phyloP scores from a whole-genome alignment of 2,113 vertebrate genomes.

The Protomyctophum bolini region DNA sequence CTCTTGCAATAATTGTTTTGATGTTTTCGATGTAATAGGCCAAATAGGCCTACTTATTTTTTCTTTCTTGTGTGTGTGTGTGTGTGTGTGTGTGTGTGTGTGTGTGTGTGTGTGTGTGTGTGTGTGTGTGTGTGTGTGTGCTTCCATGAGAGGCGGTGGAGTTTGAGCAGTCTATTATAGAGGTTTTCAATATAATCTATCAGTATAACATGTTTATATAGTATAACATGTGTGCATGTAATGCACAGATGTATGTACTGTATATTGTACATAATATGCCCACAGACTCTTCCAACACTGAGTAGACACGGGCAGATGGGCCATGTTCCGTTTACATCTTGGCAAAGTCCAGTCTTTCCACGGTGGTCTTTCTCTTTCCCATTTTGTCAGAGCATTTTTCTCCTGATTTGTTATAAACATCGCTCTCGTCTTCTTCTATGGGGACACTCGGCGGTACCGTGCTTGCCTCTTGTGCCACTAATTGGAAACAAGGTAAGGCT shows the following conservation, averaged over 20 bases:
- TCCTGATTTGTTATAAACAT: slow-evolving; percentile 47
- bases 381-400: slow-evolving; percentile 55
- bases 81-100: no score
- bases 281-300: slow-evolving; percentile 55
- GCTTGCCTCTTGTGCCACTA: slow-evolving; percentile 30
- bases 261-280: slow-evolving; percentile 9
- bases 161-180: no score
- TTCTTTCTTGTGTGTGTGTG: no score
- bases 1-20: no score
- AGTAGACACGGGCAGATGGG: slow-evolving; percentile 66
- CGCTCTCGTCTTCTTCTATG: slow-evolving; percentile 41
- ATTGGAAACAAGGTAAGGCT: slow-evolving; percentile 48
- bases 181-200: no score
- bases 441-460: slow-evolving; percentile 22
- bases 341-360: slow-evolving; percentile 58
- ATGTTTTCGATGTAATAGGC: no score
- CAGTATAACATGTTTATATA: no score
- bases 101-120: no score
- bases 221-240: not conserved
- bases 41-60: no score
- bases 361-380: slow-evolving; percentile 38
- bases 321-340: slow-evolving; percentile 68
- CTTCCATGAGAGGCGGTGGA: no score
- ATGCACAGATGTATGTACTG: not conserved
- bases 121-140: no score